Conservation (phyloP, 2,888 invertebrate genomes). For the Pomacea canaliculata region DNA sequence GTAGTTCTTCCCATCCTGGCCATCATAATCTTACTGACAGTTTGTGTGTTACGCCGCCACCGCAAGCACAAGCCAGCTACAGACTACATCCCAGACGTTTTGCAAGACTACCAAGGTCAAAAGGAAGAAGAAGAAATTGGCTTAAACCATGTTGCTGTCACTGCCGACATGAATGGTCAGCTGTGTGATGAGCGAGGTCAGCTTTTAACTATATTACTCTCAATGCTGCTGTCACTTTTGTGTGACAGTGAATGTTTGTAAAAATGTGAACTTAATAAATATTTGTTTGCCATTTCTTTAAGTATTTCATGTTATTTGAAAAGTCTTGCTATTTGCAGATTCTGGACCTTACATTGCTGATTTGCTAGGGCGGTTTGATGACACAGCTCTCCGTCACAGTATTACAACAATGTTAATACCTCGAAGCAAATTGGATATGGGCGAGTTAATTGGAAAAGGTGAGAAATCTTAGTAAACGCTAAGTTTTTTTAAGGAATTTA, state of each 20-base stretch:
- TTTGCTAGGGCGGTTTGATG: constrained; percentile 56
- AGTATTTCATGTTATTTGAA: no score
- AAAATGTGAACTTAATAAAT: no score
- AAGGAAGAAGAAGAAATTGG: constrained; percentile 54
- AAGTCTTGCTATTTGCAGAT: constrained; percentile 38
- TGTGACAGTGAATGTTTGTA: no score
- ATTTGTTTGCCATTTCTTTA: no score
- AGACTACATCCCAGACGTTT: constrained; percentile 60
- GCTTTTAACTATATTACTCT: no score
- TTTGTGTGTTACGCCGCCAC: constrained; percentile 61
- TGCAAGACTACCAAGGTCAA: constrained; percentile 57
- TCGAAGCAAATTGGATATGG: constrained; percentile 53
- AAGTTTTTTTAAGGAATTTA: background rate
- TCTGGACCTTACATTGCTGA: constrained; percentile 57
- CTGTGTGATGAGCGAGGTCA: constrained; percentile 37
- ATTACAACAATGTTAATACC: constrained; percentile 55
- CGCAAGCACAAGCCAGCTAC: constrained; percentile 57
- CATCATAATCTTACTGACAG: constrained; percentile 57
- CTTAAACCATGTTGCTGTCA: constrained; percentile 55
- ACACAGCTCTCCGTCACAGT: constrained; percentile 53
- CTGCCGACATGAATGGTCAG: constrained; percentile 59
- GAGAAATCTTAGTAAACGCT: background rate
- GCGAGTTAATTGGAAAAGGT: constrained; percentile 62
- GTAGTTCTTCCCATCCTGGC: constrained; percentile 62
- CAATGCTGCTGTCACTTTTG: no score